Evolutionary conservation across 2,113 vertebrate genomes (phyloP), one percentile per base, ranked within the genome.

Genomic region (Sakesphorus luctuosus): DNA sequence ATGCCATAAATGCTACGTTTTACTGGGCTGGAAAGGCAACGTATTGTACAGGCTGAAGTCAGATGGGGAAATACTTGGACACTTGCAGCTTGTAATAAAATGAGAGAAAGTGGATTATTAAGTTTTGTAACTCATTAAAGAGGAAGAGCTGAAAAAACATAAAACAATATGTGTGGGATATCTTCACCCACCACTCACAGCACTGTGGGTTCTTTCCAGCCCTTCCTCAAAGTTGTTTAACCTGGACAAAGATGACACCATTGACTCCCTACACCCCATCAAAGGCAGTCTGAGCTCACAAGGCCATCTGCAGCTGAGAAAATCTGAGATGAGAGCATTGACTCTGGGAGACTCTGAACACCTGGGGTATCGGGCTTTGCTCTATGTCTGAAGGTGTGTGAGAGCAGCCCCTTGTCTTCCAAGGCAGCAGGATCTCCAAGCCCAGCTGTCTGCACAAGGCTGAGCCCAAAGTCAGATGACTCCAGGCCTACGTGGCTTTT

Each of bases 1-100:
- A 97, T 93, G 91, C 33, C 83, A 94, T 92, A 87, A 97, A 93
- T 94, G 90, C 74, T 87, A 55, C 76, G 8, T 92, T 90, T 94
- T 83, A 92, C 90, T 94, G 89, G 91, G n/a, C 86, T 93, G 77
- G 86, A 73, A 72, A 94, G 46, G 28, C 93, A 73, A 6, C 0
- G 10, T 61, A 80, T 90, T 94, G 94, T 91, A 93, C 91, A 89
- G 85, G 72, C 92, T 83, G 87, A 55, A 82, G 79, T 80, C 80
- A 74, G 82, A 92, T 78, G 90, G 72, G 74, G 78, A 93, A 96
- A 89, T 74, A 90, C 46, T 95, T 93, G 82, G 87, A 77, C 72
- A 90, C 77, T 92, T 84, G 63, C 61, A 93, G 69, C 78, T 87
- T 14, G 17, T 75, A 72, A 90, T 65, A 92, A 95, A 75, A 89